These are phyloP conservation scores for Poecilus cupreus DNA, from an alignment of 2,888 invertebrate genomes.

Conservation along the genomic window DNA sequence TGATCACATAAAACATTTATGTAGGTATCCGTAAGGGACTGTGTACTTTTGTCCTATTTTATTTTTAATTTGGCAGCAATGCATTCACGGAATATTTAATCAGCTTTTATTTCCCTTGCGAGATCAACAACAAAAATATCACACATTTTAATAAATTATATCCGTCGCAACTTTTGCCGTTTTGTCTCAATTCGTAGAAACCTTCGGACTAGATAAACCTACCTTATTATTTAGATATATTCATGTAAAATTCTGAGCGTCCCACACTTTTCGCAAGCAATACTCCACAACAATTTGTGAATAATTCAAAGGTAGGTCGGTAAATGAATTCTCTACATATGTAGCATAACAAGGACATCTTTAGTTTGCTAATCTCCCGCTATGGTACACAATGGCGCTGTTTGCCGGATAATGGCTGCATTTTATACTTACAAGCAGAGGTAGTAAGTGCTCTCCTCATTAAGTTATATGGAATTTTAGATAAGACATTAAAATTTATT, in stretches of 20 bases:
- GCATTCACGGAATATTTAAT: not conserved
- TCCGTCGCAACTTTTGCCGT: too few species aligned
- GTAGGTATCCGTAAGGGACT: too few species aligned
- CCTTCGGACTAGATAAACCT: too few species aligned
- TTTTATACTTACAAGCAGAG: not conserved
- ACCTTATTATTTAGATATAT: too few species aligned
- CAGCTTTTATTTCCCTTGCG: not conserved
- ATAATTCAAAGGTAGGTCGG: not conserved
- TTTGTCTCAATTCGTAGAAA: not conserved
- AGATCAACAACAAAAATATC: not conserved
- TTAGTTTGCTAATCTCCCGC: not conserved
- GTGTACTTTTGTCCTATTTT: too few species aligned
- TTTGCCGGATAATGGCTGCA: not conserved
- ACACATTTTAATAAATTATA: not conserved
- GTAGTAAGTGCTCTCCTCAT: not conserved
- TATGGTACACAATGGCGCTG: not conserved
- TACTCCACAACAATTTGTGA: not conserved
- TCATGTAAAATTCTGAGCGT: too few species aligned
- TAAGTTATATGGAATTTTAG: conserved; percentile 31
- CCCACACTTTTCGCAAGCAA: not conserved
- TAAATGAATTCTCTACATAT: not conserved
- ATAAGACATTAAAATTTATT: not conserved
- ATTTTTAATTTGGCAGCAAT: too few species aligned
- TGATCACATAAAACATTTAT: too few species aligned
- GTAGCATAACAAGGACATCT: not conserved